Conservation (phyloP, 2,113 vertebrate genomes). For the Silurus glanis region DNA sequence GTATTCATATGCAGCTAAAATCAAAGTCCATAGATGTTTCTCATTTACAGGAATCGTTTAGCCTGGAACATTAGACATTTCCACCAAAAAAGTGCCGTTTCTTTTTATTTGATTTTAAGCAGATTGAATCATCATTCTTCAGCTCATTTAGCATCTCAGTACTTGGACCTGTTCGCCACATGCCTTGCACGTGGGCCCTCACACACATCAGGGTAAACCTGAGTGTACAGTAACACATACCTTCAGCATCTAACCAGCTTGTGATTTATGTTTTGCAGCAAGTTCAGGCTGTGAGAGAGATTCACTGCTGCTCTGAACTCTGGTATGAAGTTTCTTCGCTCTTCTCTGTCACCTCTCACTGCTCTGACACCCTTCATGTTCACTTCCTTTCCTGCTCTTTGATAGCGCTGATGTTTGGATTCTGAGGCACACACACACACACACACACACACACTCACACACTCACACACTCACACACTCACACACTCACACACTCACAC, state of each 20-base stretch:
- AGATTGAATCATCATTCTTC: background rate
- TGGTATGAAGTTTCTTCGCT: background rate
- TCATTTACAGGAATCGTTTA: too few species aligned
- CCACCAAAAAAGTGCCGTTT: too few species aligned
- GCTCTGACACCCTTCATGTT: constrained; percentile 41
- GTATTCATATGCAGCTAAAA: too few species aligned
- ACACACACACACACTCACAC: constrained; percentile 17
- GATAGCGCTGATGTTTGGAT: constrained; percentile 29
- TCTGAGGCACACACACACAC: constrained; percentile 12
- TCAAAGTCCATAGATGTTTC: too few species aligned
- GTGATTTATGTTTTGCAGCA: constrained; percentile 1
- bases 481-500: constrained; percentile 1
- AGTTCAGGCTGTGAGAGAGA: background rate
- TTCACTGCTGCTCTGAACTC: background rate
- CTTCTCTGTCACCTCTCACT: constrained; percentile 31
- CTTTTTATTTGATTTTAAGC: background rate
- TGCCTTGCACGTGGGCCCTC: background rate
- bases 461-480: constrained; percentile 21
- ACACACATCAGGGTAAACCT: background rate
- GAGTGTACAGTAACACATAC: background rate
- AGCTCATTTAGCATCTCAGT: background rate
- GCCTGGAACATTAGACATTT: too few species aligned
- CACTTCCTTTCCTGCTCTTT: constrained; percentile 2
- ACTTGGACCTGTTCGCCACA: background rate
- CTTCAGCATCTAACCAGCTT: background rate